These are phyloP conservation scores for Pelecanus crispus DNA, from an alignment of 2,113 vertebrate species.

Conservation along the genomic window DNA sequence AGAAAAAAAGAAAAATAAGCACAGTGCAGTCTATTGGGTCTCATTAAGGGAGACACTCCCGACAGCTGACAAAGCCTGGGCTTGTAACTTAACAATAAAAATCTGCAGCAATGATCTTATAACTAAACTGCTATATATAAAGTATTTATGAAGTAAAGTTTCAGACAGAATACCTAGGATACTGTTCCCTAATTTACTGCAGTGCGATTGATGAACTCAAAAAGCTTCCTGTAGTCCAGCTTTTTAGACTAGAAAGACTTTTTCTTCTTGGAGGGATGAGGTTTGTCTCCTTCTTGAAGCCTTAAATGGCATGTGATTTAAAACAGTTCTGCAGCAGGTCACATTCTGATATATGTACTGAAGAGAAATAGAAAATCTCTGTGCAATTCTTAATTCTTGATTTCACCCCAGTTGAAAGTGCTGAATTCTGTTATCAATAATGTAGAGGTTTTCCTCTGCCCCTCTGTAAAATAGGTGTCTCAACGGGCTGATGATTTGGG, in stretches of 20 bases:
- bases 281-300: background rate
- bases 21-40: background rate
- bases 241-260: background rate
- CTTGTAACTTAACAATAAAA: background rate
- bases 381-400: background rate
- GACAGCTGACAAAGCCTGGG: background rate
- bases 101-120: background rate
- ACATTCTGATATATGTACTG: background rate
- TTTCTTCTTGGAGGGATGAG: background rate
- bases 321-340: background rate
- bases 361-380: background rate
- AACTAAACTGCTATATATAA: background rate
- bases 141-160: background rate
- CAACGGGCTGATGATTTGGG: fast-evolving
- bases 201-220: background rate
- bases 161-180: background rate
- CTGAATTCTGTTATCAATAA: background rate
- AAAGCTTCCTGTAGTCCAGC: background rate
- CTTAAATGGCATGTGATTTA: background rate
- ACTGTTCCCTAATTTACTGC: background rate
- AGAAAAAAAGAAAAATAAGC: background rate
- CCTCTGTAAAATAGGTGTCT: background rate
- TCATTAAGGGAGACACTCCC: background rate
- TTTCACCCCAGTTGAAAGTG: background rate
- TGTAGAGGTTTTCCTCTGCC: background rate